phyloP scores from a whole-genome alignment of 2,113 vertebrate genomes.

The Geococcyx californianus region DNA sequence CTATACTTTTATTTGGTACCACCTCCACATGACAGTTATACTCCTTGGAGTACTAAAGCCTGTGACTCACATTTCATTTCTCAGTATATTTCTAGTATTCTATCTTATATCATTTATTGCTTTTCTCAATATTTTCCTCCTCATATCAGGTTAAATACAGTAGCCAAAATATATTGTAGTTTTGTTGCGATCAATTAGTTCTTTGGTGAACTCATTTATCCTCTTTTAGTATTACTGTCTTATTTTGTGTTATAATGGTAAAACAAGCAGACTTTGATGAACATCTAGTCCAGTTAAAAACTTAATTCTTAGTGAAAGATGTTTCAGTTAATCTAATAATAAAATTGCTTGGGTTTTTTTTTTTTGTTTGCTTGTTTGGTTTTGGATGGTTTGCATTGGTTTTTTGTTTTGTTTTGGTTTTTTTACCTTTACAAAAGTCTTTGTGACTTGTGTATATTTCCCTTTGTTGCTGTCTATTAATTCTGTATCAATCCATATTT shows the following conservation, averaged over 20 bases:
- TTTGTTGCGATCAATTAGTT: background rate
- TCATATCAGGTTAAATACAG: background rate
- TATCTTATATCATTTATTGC: background rate
- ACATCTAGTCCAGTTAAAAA: background rate
- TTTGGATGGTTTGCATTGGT: too few relatives aligned
- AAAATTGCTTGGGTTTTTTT: background rate
- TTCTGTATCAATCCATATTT: background rate
- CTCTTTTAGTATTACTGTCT: background rate
- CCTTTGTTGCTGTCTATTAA: background rate
- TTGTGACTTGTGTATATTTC: background rate
- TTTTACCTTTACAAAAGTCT: background rate
- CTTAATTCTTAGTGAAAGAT: background rate
- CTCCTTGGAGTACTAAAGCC: background rate
- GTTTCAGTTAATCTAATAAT: background rate
- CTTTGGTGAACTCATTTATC: background rate
- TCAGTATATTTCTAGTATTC: background rate
- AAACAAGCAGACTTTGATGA: background rate
- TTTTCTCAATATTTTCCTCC: background rate
- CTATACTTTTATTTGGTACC: background rate
- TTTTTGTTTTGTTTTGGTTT: background rate
- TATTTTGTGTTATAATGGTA: background rate
- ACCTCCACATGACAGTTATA: accelerated
- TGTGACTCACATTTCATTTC: background rate
- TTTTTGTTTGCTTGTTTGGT: background rate
- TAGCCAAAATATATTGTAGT: background rate